Base-by-base conservation (phyloP, 2,113 vertebrate genomes). In the Rana temporaria region DNA sequence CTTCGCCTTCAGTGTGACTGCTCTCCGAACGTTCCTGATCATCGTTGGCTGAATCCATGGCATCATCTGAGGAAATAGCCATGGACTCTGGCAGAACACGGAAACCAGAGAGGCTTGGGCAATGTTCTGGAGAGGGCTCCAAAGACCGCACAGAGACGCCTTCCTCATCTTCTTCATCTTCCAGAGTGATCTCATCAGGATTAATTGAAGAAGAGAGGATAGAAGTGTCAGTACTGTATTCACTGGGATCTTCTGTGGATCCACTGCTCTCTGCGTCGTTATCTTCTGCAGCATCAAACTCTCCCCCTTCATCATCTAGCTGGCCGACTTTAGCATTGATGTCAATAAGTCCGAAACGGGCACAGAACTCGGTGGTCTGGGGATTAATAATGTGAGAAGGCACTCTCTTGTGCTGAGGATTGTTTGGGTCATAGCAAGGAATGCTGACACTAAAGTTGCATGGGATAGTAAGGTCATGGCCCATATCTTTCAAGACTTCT, bases 361-460 rank as follows among this genome's bases (percentile, higher is more conserved):
- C 96, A 75, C 97, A 99, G 59, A 99, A 93, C 85, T 98, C 96
- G 0, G 97, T 99, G 1, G 97, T 99, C 90, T 99, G 98, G 1
- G 98, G 96, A 89, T 89, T 99, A 82, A 96, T 94, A 85, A 76
- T 89, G 75, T 93, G 96, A 88, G 93, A 86, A 3, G 95, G 92
- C 7, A 86, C 32, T 34, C 89, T 9, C 0, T 92, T 84, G 17
- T 87, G 90, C 67, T 95, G 95, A 4, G 95, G 95, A 60, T 88
- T 94, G 84, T 66, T 88, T 34, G 97, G 96, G 82, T 97, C 91
- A 1, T 95, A 97, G 73, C 91, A 90, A 1, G 93, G 86, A 62
- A 95, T 93, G 0, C 95, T 97, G 38, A 84, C n/a, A 14, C 91
- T 95, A 84, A 99, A 99, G 90, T 99, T 99, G 69, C 91, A 91